A percentile compares a stretch with the other conserved stretches of the same genome.
Conservation (phyloP, 2,888 invertebrate species). For the Ennomos fuscantarius region DNA sequence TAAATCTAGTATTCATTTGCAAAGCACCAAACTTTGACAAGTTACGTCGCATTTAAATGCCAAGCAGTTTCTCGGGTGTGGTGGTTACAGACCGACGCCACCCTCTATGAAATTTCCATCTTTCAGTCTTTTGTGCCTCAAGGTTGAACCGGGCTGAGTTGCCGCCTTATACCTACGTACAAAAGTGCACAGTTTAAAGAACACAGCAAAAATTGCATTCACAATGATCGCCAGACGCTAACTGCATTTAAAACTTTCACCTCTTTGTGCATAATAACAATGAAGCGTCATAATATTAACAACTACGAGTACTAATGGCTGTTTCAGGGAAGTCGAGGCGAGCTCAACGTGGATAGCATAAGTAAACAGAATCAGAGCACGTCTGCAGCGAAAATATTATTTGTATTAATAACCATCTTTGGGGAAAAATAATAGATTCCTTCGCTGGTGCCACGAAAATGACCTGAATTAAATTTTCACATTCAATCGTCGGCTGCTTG, state of each 20-base stretch:
- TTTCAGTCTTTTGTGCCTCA: constrained; percentile 63
- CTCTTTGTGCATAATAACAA: constrained; percentile 45
- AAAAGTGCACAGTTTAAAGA: constrained; percentile 41
- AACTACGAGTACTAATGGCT: constrained; percentile 39
- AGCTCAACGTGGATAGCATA: constrained; percentile 49
- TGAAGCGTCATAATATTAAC: constrained; percentile 48
- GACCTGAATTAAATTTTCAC: constrained; percentile 82
- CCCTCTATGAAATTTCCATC: constrained; percentile 64
- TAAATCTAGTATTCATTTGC: constrained; percentile 64
- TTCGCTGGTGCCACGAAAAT: constrained; percentile 71
- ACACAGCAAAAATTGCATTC: constrained; percentile 41
- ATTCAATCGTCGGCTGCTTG: constrained; percentile 79
- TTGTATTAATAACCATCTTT: constrained; percentile 68
- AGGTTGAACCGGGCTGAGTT: constrained; percentile 48
- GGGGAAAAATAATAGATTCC: constrained; percentile 75
- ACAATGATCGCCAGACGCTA: constrained; percentile 45
- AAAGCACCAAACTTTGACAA: constrained; percentile 72
- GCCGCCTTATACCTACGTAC: constrained; percentile 37
- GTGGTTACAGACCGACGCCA: constrained; percentile 46
- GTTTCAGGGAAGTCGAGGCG: constrained; percentile 30
- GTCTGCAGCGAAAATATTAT: constrained; percentile 53
- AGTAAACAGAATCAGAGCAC: constrained; percentile 40
- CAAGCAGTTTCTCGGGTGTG: constrained; percentile 48
- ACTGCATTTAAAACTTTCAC: constrained; percentile 47
- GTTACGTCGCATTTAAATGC: constrained; percentile 75